These are phyloP conservation scores for Ceuthmochares aereus DNA, from an alignment of 2,113 vertebrate genomes.

Conservation along the genomic window DNA sequence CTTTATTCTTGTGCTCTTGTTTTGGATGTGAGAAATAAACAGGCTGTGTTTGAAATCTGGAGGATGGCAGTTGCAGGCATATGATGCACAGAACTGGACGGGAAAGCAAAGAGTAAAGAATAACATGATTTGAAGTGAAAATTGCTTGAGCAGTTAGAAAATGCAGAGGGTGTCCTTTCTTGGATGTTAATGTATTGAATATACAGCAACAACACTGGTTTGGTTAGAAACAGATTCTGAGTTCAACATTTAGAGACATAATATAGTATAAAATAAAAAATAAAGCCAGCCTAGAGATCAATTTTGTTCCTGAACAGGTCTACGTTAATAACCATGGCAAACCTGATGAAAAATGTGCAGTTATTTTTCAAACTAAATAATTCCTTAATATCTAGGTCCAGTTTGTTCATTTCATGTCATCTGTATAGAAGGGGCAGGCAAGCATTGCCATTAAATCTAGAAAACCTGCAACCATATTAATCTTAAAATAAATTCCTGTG, in stretches of 20 bases:
- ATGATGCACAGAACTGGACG: not conserved
- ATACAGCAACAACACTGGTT: not conserved
- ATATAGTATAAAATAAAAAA: not conserved
- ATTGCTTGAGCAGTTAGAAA: not conserved
- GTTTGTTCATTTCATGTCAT: not conserved
- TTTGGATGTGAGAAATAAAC: conserved; percentile 11
- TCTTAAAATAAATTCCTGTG: not conserved
- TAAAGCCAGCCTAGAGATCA: not conserved
- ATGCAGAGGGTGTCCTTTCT: not conserved
- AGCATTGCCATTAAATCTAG: not conserved
- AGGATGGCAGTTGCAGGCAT: not conserved
- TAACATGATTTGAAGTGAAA: conserved; percentile 20
- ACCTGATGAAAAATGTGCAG: not conserved
- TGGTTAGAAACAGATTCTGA: not conserved
- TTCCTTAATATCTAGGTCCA: not conserved
- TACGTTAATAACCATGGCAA: not conserved
- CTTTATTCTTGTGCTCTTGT: not conserved
- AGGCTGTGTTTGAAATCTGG: not conserved
- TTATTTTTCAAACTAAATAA: not conserved
- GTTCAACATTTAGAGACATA: not conserved
- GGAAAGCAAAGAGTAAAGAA: not conserved
- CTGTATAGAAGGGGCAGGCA: not conserved
- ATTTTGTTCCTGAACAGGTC: not conserved
- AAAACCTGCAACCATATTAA: not conserved
- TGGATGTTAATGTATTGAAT: not conserved